Evolutionary conservation across 2,797 vertebrate species (phyloP).

Genomic region (Poecilia picta): DNA sequence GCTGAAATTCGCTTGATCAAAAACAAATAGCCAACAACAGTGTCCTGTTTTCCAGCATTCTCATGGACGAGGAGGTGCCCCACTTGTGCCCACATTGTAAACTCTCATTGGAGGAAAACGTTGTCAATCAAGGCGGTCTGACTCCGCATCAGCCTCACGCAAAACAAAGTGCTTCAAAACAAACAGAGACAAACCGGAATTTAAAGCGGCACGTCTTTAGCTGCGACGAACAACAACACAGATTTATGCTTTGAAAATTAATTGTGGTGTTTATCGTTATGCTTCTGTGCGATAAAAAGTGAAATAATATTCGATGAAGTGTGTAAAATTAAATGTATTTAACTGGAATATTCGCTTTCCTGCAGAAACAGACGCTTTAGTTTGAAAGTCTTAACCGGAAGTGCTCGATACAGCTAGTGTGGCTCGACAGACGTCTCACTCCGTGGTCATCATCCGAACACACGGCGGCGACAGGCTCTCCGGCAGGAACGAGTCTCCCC

Average conservation of each 20-base stretch:
- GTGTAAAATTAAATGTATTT: not conserved
- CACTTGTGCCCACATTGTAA: slow-evolving; percentile 32
- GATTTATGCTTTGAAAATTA: not conserved
- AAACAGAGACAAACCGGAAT: slow-evolving; percentile 38
- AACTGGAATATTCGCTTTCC: not conserved
- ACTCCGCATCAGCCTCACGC: slow-evolving; percentile 65
- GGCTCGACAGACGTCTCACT: slow-evolving; percentile 27
- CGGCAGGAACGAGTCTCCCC: slow-evolving; percentile 70
- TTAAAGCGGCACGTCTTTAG: rapidly evolving
- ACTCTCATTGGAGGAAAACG: slow-evolving; percentile 62
- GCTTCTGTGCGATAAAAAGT: not conserved
- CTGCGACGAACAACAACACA: not conserved
- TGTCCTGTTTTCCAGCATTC: slow-evolving; percentile 50
- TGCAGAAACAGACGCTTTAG: slow-evolving; percentile 16
- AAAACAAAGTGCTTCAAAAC: slow-evolving; percentile 52
- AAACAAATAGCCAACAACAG: slow-evolving; percentile 31
- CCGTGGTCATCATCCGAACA: slow-evolving; percentile 80
- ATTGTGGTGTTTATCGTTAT: not conserved
- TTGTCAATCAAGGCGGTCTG: slow-evolving; percentile 71
- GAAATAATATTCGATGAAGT: not conserved
- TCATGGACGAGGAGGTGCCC: slow-evolving; percentile 38
- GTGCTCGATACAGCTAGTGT: not conserved
- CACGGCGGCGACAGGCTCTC: slow-evolving; percentile 79
- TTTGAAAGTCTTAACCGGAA: slow-evolving; percentile 39
- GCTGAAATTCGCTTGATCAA: slow-evolving; percentile 13